These are phyloP conservation scores for Drosophila fuyamai DNA, from an alignment of 1,140 invertebrate genomes.

Conservation along the genomic window DNA sequence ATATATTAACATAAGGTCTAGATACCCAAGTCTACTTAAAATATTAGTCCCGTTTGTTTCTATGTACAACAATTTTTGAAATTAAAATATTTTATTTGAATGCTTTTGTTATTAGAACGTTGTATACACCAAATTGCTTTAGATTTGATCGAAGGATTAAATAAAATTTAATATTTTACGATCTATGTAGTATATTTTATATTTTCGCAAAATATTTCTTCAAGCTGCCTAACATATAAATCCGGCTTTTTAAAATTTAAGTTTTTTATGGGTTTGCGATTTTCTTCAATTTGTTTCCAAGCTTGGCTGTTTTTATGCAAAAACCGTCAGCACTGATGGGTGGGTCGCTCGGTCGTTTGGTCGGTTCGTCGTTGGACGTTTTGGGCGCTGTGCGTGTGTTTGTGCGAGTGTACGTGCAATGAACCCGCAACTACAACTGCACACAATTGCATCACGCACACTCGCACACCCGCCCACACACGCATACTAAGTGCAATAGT, in stretches of 20 bases:
- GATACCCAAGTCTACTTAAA: no score
- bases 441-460: constrained; percentile 45
- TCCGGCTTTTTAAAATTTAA: neutral
- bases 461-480: constrained; percentile 22
- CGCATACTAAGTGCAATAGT: constrained; percentile 5
- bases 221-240: neutral
- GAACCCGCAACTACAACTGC: constrained; percentile 67
- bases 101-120: no score
- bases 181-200: no score
- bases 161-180: no score
- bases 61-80: no score
- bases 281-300: neutral
- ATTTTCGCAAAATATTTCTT: no score
- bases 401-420: constrained; percentile 68
- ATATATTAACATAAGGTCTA: no score
- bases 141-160: no score
- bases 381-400: constrained; percentile 41
- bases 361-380: constrained; percentile 55
- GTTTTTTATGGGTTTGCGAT: neutral
- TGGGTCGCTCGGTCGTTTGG: constrained; percentile 21
- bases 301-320: neutral
- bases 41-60: no score
- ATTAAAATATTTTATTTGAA: no score
- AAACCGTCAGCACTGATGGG: constrained; percentile 20
- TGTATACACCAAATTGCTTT: no score